phyloP scores from a whole-genome alignment of 2,797 vertebrate species.

The Notoglanidium macrostoma region DNA sequence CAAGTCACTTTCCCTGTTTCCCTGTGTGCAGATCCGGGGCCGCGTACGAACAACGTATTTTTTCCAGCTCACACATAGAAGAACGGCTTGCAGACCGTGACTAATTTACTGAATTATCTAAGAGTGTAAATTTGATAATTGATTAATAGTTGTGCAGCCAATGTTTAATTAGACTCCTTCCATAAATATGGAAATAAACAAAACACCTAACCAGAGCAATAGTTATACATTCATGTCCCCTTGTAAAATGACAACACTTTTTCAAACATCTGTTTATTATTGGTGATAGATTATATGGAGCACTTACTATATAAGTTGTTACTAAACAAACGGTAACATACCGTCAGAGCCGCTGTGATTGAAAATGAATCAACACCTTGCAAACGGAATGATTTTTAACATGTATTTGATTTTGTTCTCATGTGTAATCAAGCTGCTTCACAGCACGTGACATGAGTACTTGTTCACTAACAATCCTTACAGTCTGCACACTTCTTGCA shows the following conservation, averaged over 20 bases:
- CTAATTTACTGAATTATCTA: too few relatives aligned
- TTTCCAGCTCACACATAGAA: too few relatives aligned
- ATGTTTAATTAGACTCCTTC: neutral
- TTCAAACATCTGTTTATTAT: too few relatives aligned
- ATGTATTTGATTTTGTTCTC: neutral
- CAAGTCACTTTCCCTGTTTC: too few relatives aligned
- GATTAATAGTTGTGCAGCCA: neutral
- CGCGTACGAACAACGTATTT: too few relatives aligned
- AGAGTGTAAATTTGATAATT: neutral
- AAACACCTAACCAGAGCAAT: neutral
- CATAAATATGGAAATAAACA: too few relatives aligned
- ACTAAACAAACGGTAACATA: neutral
- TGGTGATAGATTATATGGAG: neutral
- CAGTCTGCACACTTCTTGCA: neutral
- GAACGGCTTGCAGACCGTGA: too few relatives aligned
- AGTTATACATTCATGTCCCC: neutral
- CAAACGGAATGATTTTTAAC: neutral
- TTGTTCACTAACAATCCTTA: neutral
- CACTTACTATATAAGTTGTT: neutral
- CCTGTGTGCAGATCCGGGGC: too few relatives aligned
- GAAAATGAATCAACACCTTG: neutral
- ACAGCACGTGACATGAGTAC: too few relatives aligned
- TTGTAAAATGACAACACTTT: neutral
- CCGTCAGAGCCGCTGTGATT: neutral
- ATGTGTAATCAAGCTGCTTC: neutral